phyloP scores from a whole-genome alignment of 2,113 vertebrate species.

The Oncorhynchus nerka region DNA sequence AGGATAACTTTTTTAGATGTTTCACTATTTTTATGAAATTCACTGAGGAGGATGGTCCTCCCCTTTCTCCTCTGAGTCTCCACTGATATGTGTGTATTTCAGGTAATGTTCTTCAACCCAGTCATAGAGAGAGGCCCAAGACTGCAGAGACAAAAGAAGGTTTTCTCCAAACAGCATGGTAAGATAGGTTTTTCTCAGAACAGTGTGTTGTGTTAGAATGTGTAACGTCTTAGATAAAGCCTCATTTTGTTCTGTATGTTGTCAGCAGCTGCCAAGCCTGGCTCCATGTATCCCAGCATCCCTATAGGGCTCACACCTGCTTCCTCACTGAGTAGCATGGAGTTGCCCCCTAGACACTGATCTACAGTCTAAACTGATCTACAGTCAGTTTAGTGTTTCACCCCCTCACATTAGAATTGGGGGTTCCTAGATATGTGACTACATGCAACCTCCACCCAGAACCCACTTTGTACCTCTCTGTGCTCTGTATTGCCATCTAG shows the following conservation, averaged over 20 bases:
- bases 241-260: not conserved
- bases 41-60: too few species aligned
- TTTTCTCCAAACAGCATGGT: constrained; percentile 91
- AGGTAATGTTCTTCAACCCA: constrained; percentile 89
- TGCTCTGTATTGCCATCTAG: constrained; percentile 5
- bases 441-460: too few species aligned
- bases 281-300: not conserved
- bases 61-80: not conserved
- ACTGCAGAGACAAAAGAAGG: constrained; percentile 81
- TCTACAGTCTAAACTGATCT: not conserved
- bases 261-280: not conserved
- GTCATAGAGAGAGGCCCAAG: constrained; percentile 83
- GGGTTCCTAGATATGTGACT: too few species aligned
- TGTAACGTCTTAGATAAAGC: not conserved
- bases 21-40: too few species aligned
- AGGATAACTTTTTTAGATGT: too few species aligned
- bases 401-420: not conserved
- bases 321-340: not conserved
- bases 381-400: not conserved
- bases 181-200: constrained; percentile 14
- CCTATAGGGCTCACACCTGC: not conserved
- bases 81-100: constrained; percentile 29
- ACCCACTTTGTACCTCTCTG: too few species aligned
- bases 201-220: not conserved
- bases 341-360: not conserved